These are phyloP conservation scores for Macaria notata DNA, from an alignment of 2,888 invertebrate species.

Conservation along the genomic window DNA sequence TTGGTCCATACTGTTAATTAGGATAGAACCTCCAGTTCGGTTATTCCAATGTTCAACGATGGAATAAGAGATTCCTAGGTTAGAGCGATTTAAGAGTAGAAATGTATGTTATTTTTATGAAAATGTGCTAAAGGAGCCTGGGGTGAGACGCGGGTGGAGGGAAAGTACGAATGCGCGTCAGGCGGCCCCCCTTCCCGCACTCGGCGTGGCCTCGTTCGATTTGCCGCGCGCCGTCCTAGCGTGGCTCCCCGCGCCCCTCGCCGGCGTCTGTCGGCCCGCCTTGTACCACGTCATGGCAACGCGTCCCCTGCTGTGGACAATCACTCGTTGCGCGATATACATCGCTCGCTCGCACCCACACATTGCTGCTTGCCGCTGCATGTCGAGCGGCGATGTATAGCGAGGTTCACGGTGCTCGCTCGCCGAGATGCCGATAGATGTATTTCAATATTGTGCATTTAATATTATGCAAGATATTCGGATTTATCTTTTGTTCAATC, in stretches of 20 bases:
- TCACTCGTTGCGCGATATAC: constrained; percentile 58
- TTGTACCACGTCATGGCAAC: constrained; percentile 64
- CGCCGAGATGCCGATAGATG: constrained; percentile 43
- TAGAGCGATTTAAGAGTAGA: constrained; percentile 76
- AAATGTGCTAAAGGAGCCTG: constrained; percentile 59
- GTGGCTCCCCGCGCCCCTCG: constrained; percentile 52
- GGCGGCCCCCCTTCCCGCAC: constrained; percentile 44
- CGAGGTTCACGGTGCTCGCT: constrained; percentile 35
- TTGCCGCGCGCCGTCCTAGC: constrained; percentile 64
- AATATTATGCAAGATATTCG: constrained; percentile 47
- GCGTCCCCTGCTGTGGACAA: constrained; percentile 66
- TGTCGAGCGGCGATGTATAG: constrained; percentile 50
- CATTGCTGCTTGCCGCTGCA: constrained; percentile 27
- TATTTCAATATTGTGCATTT: too few species aligned
- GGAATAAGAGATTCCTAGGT: constrained; percentile 80
- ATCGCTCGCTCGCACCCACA: constrained; percentile 47
- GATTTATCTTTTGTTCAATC: constrained; percentile 61
- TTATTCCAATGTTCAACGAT: constrained; percentile 72
- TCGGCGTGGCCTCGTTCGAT: constrained; percentile 79
- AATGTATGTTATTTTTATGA: constrained; percentile 72
- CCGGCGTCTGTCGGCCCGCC: constrained; percentile 50
- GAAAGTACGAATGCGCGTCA: constrained; percentile 48
- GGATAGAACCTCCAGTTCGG: constrained; percentile 68
- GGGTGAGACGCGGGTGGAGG: constrained; percentile 46
- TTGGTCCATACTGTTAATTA: constrained; percentile 77